Conservation (phyloP, 2,113 vertebrate genomes). For the Petromus typicus region DNA sequence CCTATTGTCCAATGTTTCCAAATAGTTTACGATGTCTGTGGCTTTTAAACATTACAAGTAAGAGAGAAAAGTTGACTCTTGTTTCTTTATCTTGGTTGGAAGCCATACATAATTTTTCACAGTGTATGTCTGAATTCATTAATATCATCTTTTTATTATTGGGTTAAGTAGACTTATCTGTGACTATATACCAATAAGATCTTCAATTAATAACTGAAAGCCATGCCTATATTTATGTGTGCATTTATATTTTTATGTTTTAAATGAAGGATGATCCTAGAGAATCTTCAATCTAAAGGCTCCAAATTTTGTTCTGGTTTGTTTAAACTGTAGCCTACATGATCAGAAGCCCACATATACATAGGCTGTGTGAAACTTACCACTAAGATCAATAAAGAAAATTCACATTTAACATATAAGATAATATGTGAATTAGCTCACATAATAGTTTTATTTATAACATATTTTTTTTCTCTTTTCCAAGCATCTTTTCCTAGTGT, state of each 20-base stretch:
- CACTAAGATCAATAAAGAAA: slow-evolving; percentile 16
- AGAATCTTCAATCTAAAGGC: not conserved
- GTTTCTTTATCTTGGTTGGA: not conserved
- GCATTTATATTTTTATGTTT: not conserved
- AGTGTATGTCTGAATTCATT: not conserved
- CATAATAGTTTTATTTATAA: not conserved
- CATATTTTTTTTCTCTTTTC: not conserved
- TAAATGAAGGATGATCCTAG: not conserved
- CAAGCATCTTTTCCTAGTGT: not conserved
- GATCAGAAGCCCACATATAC: not conserved
- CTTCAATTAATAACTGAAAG: slow-evolving; percentile 37
- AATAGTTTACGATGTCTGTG: not conserved
- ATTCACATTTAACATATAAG: not conserved
- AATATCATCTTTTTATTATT: not conserved
- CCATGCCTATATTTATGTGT: not conserved
- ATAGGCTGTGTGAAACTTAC: not conserved
- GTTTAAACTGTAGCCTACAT: not conserved
- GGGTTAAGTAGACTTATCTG: not conserved
- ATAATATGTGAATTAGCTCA: not conserved
- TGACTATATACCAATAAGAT: not conserved
- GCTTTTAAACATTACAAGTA: not conserved
- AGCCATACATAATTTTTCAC: not conserved
- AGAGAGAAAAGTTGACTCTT: not conserved
- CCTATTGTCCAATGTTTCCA: not conserved
- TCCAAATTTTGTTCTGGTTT: slow-evolving; percentile 10